phyloP scores from a whole-genome alignment of 2,797 vertebrate species.

The Graptemys geographica region DNA sequence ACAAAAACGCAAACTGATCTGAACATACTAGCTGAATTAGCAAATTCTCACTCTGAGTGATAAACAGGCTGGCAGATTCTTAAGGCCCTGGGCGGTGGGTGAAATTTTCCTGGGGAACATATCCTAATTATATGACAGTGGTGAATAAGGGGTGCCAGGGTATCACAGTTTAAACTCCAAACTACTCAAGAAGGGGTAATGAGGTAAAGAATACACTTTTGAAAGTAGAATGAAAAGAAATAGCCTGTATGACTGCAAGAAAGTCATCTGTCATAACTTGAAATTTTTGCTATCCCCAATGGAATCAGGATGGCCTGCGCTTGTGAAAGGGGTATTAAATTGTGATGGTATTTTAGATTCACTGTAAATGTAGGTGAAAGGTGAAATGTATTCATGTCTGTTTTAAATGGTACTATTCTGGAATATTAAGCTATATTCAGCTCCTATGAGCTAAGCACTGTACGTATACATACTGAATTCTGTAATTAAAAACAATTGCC shows the following conservation, averaged over 20 bases:
- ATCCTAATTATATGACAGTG: too few relatives aligned
- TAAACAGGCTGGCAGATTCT: too few relatives aligned
- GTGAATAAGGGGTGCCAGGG: too few relatives aligned
- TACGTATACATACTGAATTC: conserved; percentile 37
- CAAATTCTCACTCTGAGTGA: too few relatives aligned
- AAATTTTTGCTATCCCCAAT: conserved; percentile 30
- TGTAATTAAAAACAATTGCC: conserved; percentile 41
- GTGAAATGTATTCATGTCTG: background rate
- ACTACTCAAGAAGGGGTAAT: background rate
- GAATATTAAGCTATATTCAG: background rate
- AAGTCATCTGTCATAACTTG: conserved; percentile 50
- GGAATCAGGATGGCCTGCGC: conserved; percentile 18
- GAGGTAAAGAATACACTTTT: conserved; percentile 21
- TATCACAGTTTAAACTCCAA: background rate
- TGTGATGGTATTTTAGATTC: conserved; percentile 32
- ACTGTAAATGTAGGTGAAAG: background rate
- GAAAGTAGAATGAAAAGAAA: conserved; percentile 11
- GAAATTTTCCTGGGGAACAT: too few relatives aligned
- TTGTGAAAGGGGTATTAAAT: conserved; percentile 56
- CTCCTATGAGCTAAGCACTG: background rate
- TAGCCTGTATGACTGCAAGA: conserved; percentile 35
- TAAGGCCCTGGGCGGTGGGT: too few relatives aligned
- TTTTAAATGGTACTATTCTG: background rate
- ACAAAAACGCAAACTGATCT: too few relatives aligned
- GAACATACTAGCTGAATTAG: too few relatives aligned